Conservation (phyloP, 2,888 invertebrate species). For the Liposcelis brunnea region DNA sequence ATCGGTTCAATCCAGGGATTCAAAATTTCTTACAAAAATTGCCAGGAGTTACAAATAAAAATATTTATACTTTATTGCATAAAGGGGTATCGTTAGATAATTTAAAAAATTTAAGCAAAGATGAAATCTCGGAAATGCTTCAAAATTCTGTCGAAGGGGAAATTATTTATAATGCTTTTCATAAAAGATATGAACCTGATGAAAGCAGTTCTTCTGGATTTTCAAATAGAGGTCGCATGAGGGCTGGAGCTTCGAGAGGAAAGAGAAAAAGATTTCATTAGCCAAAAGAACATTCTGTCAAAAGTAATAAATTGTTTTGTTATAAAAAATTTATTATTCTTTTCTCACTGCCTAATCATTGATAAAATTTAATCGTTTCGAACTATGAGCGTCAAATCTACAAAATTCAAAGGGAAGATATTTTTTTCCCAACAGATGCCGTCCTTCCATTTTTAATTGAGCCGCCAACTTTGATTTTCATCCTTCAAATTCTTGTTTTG, state of each 20-base stretch:
- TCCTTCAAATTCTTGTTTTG: no score
- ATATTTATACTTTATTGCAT: conserved; percentile 58
- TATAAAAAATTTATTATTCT: no score
- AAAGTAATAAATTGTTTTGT: neutral
- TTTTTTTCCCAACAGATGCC: no score
- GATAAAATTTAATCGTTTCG: no score
- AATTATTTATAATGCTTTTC: conserved; percentile 49
- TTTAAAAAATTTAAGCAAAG: conserved; percentile 26
- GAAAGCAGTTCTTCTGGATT: conserved; percentile 22
- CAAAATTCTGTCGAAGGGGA: conserved; percentile 54
- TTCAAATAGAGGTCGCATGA: neutral
- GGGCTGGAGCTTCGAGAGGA: neutral
- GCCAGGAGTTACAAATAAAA: conserved; percentile 78
- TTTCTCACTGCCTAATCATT: no score
- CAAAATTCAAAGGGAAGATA: no score
- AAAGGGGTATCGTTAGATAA: conserved; percentile 46
- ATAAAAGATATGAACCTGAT: conserved; percentile 41
- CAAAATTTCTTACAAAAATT: conserved; percentile 71
- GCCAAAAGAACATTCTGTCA: neutral
- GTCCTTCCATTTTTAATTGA: no score
- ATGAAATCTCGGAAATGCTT: conserved; percentile 49
- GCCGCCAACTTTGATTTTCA: no score
- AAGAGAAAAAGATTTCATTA: conserved; percentile 1
- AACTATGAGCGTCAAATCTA: no score
- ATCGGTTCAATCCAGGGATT: conserved; percentile 33